Evolutionary conservation across 1,140 invertebrate species (phyloP), one percentile per base, ranked within the genome.

Genomic region (Wiebesia pumilae): DNA sequence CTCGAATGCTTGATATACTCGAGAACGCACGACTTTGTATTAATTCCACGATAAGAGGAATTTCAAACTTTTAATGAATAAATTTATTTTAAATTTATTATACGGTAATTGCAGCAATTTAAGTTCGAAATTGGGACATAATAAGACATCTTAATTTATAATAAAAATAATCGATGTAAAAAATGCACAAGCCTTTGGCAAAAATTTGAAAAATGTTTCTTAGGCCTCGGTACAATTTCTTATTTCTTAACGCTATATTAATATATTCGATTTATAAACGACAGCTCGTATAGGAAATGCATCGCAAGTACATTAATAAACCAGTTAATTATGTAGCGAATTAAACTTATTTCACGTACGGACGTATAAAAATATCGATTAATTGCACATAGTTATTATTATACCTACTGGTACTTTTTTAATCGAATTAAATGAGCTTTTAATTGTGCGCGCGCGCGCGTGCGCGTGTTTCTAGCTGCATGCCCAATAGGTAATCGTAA

Each of bases 81-180:
- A 30, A 58, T 79, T 79, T 79, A 58, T 14, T 58, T 21, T 30
- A 16, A 33, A 79, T n/a, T n/a, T n/a, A n/a, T 14, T 35, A 14
- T 9, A 79, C 58, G 51, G n/a, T 35, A 83, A 83, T 83, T 38
- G 0, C 9, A 35, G 71, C 71, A 75, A 75, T 75, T 75, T 75
- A 14, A 4, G 9, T 38, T n/a, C 9, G 2, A 43, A 75, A 43
- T 43, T 7, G 24, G 21, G 0, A 43, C 9, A 0, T 43, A 75
- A 75, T 75, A 43, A 75, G 71, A 75, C 24, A 75, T 75, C 38
- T 43, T 75, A 27, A 75, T 75, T 75, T 43, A 27, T 43, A 75
- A 75, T 75, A 27, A 75, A 43, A 43, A 75, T 43, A 27, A 43
- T 73, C 40, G 67, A 71, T 73, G 7, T 40, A 40, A 38, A 38